Conservation (phyloP, 2,888 invertebrate species). For the Luperina nickerlii region DNA sequence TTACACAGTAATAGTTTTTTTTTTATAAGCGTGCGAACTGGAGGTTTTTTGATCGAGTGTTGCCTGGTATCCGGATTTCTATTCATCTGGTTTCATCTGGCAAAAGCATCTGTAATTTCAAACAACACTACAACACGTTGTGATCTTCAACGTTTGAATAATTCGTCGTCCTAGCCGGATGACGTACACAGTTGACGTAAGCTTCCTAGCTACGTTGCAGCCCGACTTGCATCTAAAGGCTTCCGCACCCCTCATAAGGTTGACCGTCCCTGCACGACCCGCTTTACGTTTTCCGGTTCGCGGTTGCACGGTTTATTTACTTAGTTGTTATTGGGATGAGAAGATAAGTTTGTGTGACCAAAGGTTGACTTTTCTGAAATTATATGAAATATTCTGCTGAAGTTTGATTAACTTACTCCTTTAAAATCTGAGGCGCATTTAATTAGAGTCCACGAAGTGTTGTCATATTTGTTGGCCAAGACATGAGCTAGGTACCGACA, state of each 20-base stretch:
- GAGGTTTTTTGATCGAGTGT: background rate
- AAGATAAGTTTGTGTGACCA: background rate
- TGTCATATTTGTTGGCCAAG: background rate
- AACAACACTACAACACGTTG: slow-evolving; percentile 6
- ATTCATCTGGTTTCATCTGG: too few species aligned
- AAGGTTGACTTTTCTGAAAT: background rate
- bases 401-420: background rate
- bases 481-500: background rate
- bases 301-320: slow-evolving; percentile 33
- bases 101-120: slow-evolving; percentile 7
- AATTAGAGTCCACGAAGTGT: background rate
- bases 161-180: slow-evolving; percentile 46
- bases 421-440: background rate
- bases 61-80: background rate
- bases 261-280: background rate
- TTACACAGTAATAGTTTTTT: background rate
- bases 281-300: slow-evolving; percentile 16
- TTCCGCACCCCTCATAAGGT: slow-evolving; percentile 43
- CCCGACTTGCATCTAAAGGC: slow-evolving; percentile 29
- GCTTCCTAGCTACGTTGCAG: slow-evolving; percentile 15
- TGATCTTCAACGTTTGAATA: slow-evolving; percentile 46
- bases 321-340: slow-evolving; percentile 7
- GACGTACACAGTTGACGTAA: slow-evolving; percentile 46
- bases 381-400: background rate
- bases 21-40: background rate